A percentile compares a stretch with the other conserved stretches of the same genome.
These are phyloP conservation scores for Eretmocerus hayati DNA, from an alignment of 2,888 invertebrate species.

Conservation along the genomic window DNA sequence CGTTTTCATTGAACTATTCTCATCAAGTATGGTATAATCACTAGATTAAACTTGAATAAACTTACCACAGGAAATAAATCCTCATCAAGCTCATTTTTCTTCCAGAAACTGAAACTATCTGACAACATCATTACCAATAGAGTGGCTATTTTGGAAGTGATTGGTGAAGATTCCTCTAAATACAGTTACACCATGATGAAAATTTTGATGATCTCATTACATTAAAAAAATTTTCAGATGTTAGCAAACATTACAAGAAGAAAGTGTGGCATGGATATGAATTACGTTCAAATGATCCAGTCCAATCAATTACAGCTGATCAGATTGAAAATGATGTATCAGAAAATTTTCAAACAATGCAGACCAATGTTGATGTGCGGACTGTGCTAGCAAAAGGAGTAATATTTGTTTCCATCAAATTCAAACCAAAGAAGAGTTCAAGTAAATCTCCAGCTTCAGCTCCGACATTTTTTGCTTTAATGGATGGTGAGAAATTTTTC, in stretches of 20 bases:
- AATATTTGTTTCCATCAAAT: slow-evolving; percentile 29
- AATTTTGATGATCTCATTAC: too few relatives aligned
- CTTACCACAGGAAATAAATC: too few relatives aligned
- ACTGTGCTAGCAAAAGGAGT: slow-evolving; percentile 26
- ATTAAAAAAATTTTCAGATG: too few relatives aligned
- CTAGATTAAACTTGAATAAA: too few relatives aligned
- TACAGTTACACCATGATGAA: too few relatives aligned
- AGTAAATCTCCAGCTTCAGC: background rate
- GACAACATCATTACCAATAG: slow-evolving; percentile 28
- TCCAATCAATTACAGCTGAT: slow-evolving; percentile 10
- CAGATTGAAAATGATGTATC: slow-evolving; percentile 26
- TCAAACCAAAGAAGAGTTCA: slow-evolving; percentile 17
- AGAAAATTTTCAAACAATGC: slow-evolving; percentile 19
- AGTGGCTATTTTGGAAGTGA: slow-evolving; percentile 29
- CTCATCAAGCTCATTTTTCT: slow-evolving; percentile 10
- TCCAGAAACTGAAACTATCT: slow-evolving; percentile 26
- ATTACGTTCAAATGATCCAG: slow-evolving; percentile 15
- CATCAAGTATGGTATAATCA: too few relatives aligned
- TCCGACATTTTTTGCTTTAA: slow-evolving; percentile 31
- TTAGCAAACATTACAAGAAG: slow-evolving; percentile 34
- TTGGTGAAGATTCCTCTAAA: slow-evolving; percentile 27
- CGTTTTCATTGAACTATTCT: slow-evolving; percentile 1
- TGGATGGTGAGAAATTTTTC: slow-evolving; percentile 31
- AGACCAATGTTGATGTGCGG: slow-evolving; percentile 27
- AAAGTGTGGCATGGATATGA: slow-evolving; percentile 33